Base-by-base conservation (phyloP, 2,888 invertebrate genomes). In the Drosophila percnosoma region DNA sequence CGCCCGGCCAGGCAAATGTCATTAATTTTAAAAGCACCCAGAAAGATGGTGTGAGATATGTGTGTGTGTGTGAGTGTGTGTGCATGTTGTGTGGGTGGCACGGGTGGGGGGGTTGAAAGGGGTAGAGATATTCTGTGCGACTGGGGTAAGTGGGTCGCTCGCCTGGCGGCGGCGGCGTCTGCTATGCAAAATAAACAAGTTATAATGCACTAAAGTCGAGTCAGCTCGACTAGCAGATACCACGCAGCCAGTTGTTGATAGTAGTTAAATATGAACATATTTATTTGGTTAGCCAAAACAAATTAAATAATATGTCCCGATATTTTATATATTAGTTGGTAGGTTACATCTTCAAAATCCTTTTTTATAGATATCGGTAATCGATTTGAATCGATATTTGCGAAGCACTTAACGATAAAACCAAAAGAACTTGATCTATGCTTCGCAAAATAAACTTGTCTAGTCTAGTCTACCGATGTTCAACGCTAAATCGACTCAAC, bases 21-120 rank as follows among this genome's bases (percentile, higher is more conserved):
- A 84, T 83, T 88, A 77, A 75, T 73, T 71, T 75, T 71, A 74
- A 82, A 82, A 63, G 77, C 68, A 49, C 33, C 59, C 49, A 57
- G 40, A 40, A 48, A 57, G 45, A 38, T 52, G 62, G 31, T 51
- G 13, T n/a, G 52, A 33, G n/a, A 51, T 29, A 21, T 15, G 7
- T 27, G 21, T 21, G 42, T 11, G 5, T 40, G 10, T 21, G n/a
- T 24, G 24, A 24, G 24, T 24, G 24, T 15, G 42, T 48, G 27
- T 10, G 42, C 1, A 10, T 45, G 45, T 24, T 34, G 36, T 54
- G 36, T 54, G 27, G 27, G 13, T 13, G 54, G 11, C 2, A 27
- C 27, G 21, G 24, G 29, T 13, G 31, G 24, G 7, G 15, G 63
- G 49, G 18, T 51, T 21, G n/a, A 24, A 36, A n/a, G 34, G 69